Conservation (phyloP, 2,888 invertebrate species). For the Lycophotia porphyrea region DNA sequence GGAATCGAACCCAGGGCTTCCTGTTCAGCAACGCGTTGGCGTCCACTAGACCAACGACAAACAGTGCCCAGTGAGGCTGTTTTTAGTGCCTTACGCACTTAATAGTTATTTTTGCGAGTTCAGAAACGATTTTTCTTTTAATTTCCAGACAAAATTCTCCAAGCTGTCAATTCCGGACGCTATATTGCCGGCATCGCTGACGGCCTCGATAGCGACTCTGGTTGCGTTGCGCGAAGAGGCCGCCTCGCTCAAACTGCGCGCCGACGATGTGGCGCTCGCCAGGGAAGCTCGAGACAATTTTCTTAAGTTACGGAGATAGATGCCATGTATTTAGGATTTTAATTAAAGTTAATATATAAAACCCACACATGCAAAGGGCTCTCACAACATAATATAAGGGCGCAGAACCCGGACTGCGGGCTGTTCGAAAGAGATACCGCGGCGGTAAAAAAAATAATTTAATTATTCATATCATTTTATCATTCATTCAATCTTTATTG, state of each 20-base stretch:
- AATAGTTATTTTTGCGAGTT: neutral
- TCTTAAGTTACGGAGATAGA: conserved; percentile 73
- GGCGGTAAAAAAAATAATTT: no score
- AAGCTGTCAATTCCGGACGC: conserved; percentile 79
- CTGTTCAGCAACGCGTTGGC: neutral
- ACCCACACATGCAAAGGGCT: no score
- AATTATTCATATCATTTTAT: no score
- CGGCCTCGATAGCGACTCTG: conserved; percentile 71
- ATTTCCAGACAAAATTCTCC: conserved; percentile 79
- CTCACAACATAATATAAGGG: neutral
- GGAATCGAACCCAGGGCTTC: neutral
- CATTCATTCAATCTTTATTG: no score
- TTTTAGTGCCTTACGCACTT: neutral
- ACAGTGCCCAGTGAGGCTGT: neutral
- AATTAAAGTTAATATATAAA: neutral
- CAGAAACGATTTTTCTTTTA: neutral
- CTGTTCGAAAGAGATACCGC: no score
- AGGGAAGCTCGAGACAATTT: conserved; percentile 80
- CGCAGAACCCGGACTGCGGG: no score
- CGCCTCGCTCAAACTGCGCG: conserved; percentile 71
- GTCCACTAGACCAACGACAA: neutral
- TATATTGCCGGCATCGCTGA: conserved; percentile 76
- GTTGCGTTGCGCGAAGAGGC: conserved; percentile 74
- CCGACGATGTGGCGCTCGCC: conserved; percentile 81
- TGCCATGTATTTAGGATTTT: neutral